Percentiles rank a stretch among this genome's conserved stretches.
These are phyloP conservation scores for Tringa solitaria DNA, from an alignment of 2,113 vertebrate species.

Conservation along the genomic window DNA sequence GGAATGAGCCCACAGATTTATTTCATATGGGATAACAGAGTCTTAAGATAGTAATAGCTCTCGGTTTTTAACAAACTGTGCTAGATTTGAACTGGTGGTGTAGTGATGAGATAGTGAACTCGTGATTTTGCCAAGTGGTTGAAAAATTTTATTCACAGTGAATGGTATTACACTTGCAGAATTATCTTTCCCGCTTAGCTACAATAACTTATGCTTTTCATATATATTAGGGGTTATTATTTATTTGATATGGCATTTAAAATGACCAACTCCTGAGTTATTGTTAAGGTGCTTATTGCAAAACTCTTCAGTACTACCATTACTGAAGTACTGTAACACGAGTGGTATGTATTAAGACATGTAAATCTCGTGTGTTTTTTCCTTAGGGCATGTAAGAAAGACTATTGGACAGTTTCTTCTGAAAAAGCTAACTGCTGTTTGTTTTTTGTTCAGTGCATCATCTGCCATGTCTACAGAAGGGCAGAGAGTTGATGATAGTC, in stretches of 20 bases:
- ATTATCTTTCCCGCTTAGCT: neutral
- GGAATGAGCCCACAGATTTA: neutral
- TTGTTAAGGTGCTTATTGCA: neutral
- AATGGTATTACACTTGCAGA: neutral
- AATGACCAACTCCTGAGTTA: neutral
- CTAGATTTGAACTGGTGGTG: neutral
- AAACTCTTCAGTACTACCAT: neutral
- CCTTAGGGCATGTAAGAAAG: neutral
- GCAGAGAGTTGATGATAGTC: conserved; percentile 97
- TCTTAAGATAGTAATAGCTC: neutral
- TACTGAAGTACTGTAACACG: neutral
- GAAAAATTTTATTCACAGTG: neutral
- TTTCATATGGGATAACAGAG: neutral
- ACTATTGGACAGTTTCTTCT: neutral
- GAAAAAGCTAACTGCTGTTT: neutral
- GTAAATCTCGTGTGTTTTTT: neutral
- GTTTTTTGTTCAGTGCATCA: conserved; percentile 61
- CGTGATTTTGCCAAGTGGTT: neutral
- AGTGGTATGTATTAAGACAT: neutral
- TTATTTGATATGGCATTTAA: neutral
- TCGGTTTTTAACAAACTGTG: neutral
- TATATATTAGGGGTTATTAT: neutral
- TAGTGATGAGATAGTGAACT: neutral
- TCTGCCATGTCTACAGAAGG: conserved; percentile 97
- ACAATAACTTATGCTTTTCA: neutral